A percentile compares a stretch with the other conserved stretches of the same genome.
These are phyloP conservation scores for Hydropsyche betteni DNA, from an alignment of 2,888 invertebrate species.

Conservation along the genomic window DNA sequence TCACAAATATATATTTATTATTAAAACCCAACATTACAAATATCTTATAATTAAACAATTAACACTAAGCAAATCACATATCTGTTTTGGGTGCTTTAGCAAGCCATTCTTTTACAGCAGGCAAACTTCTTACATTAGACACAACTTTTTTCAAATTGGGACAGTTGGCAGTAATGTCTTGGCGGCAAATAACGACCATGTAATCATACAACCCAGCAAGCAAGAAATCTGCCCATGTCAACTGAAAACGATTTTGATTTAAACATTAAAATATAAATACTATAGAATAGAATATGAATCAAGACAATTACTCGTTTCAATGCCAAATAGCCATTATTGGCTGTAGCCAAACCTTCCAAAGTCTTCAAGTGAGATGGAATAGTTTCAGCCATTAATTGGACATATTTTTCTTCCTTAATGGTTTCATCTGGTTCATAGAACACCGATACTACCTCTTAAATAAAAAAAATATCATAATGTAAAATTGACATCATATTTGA, in stretches of 20 bases:
- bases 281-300: too few relatives aligned
- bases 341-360: slow-evolving; percentile 65
- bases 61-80: slow-evolving; percentile 35
- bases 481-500: background rate
- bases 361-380: slow-evolving; percentile 66
- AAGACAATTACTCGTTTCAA: slow-evolving; percentile 60
- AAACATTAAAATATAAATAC: background rate
- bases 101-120: slow-evolving; percentile 66
- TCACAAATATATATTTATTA: too few relatives aligned
- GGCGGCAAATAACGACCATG: slow-evolving; percentile 58
- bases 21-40: too few relatives aligned
- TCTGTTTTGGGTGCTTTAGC: slow-evolving; percentile 63
- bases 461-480: background rate
- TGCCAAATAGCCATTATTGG: slow-evolving; percentile 70
- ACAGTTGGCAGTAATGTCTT: slow-evolving; percentile 61
- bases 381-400: slow-evolving; percentile 61
- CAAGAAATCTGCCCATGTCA: slow-evolving; percentile 67
- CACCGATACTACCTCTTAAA: slow-evolving; percentile 57
- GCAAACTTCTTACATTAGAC: slow-evolving; percentile 60
- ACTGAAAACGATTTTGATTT: slow-evolving; percentile 51
- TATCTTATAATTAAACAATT: too few relatives aligned
- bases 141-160: slow-evolving; percentile 61
- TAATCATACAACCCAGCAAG: slow-evolving; percentile 63
- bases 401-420: slow-evolving; percentile 63
- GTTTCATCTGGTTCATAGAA: slow-evolving; percentile 65